Evolutionary conservation across 23 tunicate genomes (phyloP), one percentile per base, ranked within the genome.

Genomic region (Ascidia mentula): DNA sequence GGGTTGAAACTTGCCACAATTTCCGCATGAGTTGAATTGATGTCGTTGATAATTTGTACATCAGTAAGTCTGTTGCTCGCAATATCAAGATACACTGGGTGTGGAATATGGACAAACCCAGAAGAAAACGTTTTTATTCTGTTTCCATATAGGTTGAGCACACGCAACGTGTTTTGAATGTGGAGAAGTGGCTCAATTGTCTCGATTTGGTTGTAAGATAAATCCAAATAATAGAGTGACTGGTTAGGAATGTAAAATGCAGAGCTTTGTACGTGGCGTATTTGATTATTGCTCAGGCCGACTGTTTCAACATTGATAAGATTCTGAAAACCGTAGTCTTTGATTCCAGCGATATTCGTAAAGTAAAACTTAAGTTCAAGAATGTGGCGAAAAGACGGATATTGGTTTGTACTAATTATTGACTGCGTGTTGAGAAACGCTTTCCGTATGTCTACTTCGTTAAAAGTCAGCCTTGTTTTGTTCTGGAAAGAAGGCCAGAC

Each of bases 191-290:
- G 38, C 30, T 28, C 39, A 6, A 71, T 22, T 34, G 75, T 71
- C 32, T 71, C 75, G 32, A 71, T 71, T 71, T 35, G 30, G 75
- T 71, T 71, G 8, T 7, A 35, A 2, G 81, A 77, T 31, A 77
- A 6, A 77, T 77, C 45, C 20, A 79, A 40, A 40, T 24, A 1
- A 12, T 38, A 34, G 15, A 42, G 53, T 9, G 53, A 15, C 28
- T 53, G 7, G 24, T 6, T 28, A 6, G 7, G 65, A 6, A 53
- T 20, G 13, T 53, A 53, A 28, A 53, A 53, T 5, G 65, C 65
- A 20, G 13, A 5, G 13, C 13, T 9, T 28, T 53, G 65, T 5
- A 53, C 24, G 13, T 53, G 65, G 2, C 65, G 7, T 53, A 53
- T 53, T 53, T 53, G 65, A 9, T 53, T 53, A 28, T 53, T 3